Base-by-base conservation (phyloP, 1,140 invertebrate species). In the Lepidostoma basale region DNA sequence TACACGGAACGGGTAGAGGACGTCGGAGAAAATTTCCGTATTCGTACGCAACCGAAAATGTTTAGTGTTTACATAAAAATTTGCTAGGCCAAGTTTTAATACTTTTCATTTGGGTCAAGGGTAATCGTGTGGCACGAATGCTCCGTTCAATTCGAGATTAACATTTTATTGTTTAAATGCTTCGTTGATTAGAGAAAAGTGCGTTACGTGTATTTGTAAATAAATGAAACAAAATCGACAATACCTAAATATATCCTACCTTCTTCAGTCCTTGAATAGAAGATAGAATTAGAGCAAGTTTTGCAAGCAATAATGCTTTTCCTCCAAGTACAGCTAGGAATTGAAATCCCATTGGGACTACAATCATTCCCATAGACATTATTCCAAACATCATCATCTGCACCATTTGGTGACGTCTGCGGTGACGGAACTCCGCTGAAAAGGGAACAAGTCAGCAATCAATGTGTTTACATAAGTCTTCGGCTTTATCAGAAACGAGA, bases 321-420 rank as follows among this genome's bases (percentile, higher is more conserved):
- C 90, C 90, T 9, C 90, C 90, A 0, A 92, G 79, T 0, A 92
- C 88, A 0, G 90, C 89, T 0, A 92, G 79, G 74, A 91, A 90
- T 74, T 92, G 90, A 67, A 92, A 92, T 26, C 89, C 90, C 87
- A 92, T 88, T 1, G 90, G 90, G 8, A 91, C 82, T 0, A 91
- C 74, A 1, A 92, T 86, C 72, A 89, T 86, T 1, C 88, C 88
- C 74, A 91, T 86, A 10, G 89, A 83, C 1, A 91, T 79, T 0
- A 91, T 77, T 1, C 89, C 89, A 75, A 90, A 90, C 84, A 91
- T 88, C 84, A 92, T 85, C 73, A 91, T 83, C 2, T 88, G 86
- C 75, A 91, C 83, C 80, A 91, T 85, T 4, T 88, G 84, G 12
- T 85, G 84, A 12, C 84, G 83, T 1, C 85, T 79, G 1, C 86